phyloP scores from a whole-genome alignment of 2,888 invertebrate species.

The Heteromyza rotundicornis region DNA sequence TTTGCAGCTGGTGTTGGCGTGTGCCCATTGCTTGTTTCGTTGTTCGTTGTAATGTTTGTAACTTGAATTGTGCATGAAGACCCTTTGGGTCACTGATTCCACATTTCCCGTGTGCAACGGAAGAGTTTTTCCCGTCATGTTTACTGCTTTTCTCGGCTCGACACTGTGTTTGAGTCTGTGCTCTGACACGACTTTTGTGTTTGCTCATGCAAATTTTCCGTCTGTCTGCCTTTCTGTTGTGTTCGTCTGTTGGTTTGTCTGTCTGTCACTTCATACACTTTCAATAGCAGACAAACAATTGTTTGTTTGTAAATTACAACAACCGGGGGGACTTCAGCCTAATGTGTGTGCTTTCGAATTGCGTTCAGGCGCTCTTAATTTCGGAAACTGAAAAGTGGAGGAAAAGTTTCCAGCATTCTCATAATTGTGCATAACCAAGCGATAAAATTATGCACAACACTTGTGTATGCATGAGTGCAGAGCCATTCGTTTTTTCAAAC shows the following conservation, averaged over 20 bases:
- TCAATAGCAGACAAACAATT: background rate
- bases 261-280: background rate
- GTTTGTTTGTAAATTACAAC: background rate
- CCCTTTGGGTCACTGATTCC: background rate
- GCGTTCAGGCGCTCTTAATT: no score
- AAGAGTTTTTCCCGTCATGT: background rate
- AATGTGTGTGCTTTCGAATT: background rate
- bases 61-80: background rate
- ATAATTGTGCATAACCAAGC: no score
- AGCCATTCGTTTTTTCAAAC: no score
- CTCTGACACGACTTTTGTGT: background rate
- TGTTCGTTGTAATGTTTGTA: no score
- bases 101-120: background rate
- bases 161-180: no score
- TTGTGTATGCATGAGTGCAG: no score
- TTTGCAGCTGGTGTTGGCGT: no score
- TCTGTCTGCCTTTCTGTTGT: background rate
- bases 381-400: no score
- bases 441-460: no score
- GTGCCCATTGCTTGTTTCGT: no score
- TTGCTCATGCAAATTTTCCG: background rate
- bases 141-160: background rate
- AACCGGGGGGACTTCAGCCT: background rate
- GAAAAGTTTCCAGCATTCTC: no score
- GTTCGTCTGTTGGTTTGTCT: background rate